Base-by-base conservation (phyloP, 2,888 invertebrate species). In the Neoascia interrupta region DNA sequence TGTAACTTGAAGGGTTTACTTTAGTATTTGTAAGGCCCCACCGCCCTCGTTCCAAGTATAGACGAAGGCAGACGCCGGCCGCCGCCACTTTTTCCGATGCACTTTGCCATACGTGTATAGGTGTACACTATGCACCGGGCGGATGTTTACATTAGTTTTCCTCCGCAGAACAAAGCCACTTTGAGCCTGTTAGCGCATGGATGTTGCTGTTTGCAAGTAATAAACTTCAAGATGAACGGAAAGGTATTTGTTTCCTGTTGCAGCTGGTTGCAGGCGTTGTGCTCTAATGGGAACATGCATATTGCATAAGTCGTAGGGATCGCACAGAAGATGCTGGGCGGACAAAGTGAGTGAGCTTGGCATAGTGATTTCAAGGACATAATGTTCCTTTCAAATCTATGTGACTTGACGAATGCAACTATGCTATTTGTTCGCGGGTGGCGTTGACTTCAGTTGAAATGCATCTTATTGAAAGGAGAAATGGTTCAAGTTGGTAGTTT, bases 211-310 rank as follows among this genome's bases (percentile, higher is more conserved):
- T 54, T 49, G 53, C 13, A 31, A 11, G 70, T 54, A 54, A 76
- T 72, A 66, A 60, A 76, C 64, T 56, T 18, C 39, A 21, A 64
- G 45, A 39, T 34, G 39, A 70, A 58, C 37, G 37, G 45, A 26
- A 64, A 37, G 19, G 63, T 51, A 56, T 53, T 61, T 60, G 39
- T 39, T 53, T 63, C 64, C 64, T 60, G 54, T 64, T 76, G 72
- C 58, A 51, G 61, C 36, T 45, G 47, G 10, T 28, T 19, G 23
- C 51, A 34, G 19, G 13, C 6, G 18, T 3, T 28, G 23, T 26
- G n/a, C 8, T 26, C 5, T 21, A 45, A 60, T 60, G 39, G 37
- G 15, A 34, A 37, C 21, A 54, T 61, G 56, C 41, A 75, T 75
- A 56, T 63, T 63, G 43, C 61, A 69, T 61, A 34, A 69, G 41